phyloP scores from a whole-genome alignment of 2,113 vertebrate species.

The Elaphurus davidianus region DNA sequence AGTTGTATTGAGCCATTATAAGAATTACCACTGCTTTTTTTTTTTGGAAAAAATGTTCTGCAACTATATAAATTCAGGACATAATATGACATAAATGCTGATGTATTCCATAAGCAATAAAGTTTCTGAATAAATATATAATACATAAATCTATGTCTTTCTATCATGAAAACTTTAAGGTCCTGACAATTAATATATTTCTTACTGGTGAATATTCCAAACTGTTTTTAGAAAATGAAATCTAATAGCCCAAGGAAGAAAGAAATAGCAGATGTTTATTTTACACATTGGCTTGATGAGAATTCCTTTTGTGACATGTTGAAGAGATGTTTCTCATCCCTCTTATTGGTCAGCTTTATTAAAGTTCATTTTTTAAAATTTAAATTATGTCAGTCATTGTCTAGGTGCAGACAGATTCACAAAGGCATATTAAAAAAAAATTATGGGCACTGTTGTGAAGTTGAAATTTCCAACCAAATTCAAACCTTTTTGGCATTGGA shows the following conservation, averaged over 20 bases:
- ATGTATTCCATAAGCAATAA: neutral
- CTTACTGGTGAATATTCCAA: neutral
- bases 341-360: neutral
- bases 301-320: neutral
- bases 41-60: neutral
- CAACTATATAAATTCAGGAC: neutral
- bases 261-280: neutral
- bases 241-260: neutral
- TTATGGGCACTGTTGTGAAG: neutral
- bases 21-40: neutral
- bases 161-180: neutral
- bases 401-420: neutral
- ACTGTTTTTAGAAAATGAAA: slow-evolving; percentile 33
- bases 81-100: neutral
- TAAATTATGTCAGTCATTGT: neutral
- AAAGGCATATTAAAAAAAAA: neutral
- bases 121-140: slow-evolving; percentile 1
- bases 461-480: slow-evolving; percentile 40
- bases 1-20: slow-evolving; percentile 11
- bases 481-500: neutral
- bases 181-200: neutral
- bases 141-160: neutral
- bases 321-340: neutral
- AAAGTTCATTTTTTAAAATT: slow-evolving; percentile 2
- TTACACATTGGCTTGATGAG: neutral